Conservation (phyloP, 2,113 vertebrate species). For the Trochalopteron elliotii region DNA sequence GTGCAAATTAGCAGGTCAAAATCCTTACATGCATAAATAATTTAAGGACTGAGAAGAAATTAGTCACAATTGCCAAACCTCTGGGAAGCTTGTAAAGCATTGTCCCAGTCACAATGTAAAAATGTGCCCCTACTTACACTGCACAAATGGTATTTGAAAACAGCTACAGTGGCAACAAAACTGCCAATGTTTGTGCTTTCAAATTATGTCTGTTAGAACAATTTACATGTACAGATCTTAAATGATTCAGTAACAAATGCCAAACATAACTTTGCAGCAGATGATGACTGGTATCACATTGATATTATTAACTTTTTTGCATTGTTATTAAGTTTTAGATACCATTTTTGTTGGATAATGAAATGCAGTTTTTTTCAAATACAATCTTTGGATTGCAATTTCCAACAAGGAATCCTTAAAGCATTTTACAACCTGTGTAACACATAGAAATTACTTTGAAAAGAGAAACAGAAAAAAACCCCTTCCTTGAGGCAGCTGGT, state of each 20-base stretch:
- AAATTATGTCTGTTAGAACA: conserved; percentile 11
- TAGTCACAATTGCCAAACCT: neutral
- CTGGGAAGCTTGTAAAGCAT: neutral
- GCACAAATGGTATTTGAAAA: neutral
- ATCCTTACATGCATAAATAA: neutral
- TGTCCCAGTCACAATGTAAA: neutral
- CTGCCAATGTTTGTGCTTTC: conserved; percentile 22
- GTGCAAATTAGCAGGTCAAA: neutral
- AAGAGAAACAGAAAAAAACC: neutral
- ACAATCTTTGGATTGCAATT: neutral
- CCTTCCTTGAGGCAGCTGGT: neutral
- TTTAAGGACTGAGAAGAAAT: neutral
- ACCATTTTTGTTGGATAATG: neutral
- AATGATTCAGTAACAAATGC: neutral
- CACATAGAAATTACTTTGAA: neutral
- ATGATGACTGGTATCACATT: neutral
- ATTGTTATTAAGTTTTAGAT: neutral
- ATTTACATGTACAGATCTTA: neutral
- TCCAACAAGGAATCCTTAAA: neutral
- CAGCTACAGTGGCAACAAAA: neutral
- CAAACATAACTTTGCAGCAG: neutral
- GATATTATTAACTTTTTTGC: neutral
- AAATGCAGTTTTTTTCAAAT: neutral
- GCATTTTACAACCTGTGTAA: neutral
- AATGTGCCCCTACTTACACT: neutral